These are phyloP conservation scores for Strix uralensis DNA, from an alignment of 2,113 vertebrate species.

Conservation along the genomic window DNA sequence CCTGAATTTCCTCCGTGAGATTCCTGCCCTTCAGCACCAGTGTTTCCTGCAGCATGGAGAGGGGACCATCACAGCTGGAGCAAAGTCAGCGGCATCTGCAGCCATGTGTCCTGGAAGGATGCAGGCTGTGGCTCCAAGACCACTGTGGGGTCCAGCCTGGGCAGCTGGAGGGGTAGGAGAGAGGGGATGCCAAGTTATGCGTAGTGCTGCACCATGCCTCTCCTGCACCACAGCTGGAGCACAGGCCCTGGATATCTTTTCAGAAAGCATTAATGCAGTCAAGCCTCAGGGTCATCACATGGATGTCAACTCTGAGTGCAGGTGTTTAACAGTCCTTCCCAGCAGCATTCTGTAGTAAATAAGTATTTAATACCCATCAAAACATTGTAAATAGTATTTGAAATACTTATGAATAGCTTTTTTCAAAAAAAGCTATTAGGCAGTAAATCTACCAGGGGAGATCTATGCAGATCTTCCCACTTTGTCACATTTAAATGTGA, in stretches of 20 bases:
- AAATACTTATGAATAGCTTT: background rate
- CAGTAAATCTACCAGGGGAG: background rate
- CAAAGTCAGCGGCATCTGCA: background rate
- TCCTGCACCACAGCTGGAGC: background rate
- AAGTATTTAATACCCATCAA: background rate
- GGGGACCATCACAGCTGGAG: background rate
- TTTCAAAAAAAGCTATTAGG: background rate
- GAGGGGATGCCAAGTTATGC: background rate
- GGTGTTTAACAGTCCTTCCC: background rate
- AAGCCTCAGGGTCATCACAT: background rate
- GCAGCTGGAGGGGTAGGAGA: background rate
- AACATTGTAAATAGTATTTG: background rate
- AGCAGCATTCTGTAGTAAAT: background rate
- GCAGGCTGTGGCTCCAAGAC: background rate
- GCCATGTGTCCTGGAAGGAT: background rate
- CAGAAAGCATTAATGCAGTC: background rate
- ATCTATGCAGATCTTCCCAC: background rate
- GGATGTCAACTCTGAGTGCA: background rate
- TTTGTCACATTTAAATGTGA: background rate
- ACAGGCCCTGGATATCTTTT: background rate
- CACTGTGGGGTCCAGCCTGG: background rate
- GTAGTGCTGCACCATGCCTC: accelerated
- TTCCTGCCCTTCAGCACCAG: background rate
- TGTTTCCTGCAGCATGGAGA: background rate
- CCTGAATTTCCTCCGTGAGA: background rate